Evolutionary conservation across 37 sponge, comb jelly and placozoan species (phyloP).

Genomic region (Ephydatia muelleri): DNA sequence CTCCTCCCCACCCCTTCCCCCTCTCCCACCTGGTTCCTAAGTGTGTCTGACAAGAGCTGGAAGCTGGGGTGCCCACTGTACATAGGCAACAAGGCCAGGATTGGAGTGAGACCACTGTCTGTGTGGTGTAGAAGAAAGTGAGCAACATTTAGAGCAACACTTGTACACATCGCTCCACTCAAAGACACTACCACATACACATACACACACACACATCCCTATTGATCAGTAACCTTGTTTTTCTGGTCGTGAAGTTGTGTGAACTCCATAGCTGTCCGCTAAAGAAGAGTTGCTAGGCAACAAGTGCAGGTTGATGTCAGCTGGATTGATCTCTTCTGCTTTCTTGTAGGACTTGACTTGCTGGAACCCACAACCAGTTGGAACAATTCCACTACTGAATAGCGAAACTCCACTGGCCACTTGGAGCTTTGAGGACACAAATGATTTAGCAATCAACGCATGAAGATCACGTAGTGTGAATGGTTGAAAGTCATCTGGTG

Average conservation of each 20-base stretch:
- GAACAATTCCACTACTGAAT: slow-evolving; percentile 55
- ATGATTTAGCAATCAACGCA: slow-evolving; percentile 28
- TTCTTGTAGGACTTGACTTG: slow-evolving; percentile 11
- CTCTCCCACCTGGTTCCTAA: slow-evolving; percentile 62
- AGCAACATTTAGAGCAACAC: too few relatives aligned
- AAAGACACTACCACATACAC: background rate
- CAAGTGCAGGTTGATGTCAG: slow-evolving; percentile 55
- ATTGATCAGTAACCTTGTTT: slow-evolving; percentile 60
- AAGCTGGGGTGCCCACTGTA: slow-evolving; percentile 71
- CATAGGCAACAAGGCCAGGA: slow-evolving; percentile 47
- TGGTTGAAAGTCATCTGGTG: slow-evolving; percentile 77
- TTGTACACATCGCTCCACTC: background rate
- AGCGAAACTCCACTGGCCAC: slow-evolving; percentile 45
- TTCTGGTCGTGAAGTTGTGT: slow-evolving; percentile 32
- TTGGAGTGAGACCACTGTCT: slow-evolving; percentile 66
- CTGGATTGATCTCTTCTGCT: slow-evolving; percentile 25
- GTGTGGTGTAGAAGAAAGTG: too few relatives aligned
- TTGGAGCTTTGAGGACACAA: slow-evolving; percentile 22
- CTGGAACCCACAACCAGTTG: slow-evolving; percentile 51
- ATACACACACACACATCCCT: background rate
- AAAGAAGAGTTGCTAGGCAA: slow-evolving; percentile 47
- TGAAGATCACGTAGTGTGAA: slow-evolving; percentile 49
- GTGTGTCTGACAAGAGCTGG: slow-evolving; percentile 65
- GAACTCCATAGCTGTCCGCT: slow-evolving; percentile 36
- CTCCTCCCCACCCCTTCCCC: too few relatives aligned